Base-by-base conservation (phyloP, 1,140 invertebrate genomes). In the Cardiocondyla obscurior region DNA sequence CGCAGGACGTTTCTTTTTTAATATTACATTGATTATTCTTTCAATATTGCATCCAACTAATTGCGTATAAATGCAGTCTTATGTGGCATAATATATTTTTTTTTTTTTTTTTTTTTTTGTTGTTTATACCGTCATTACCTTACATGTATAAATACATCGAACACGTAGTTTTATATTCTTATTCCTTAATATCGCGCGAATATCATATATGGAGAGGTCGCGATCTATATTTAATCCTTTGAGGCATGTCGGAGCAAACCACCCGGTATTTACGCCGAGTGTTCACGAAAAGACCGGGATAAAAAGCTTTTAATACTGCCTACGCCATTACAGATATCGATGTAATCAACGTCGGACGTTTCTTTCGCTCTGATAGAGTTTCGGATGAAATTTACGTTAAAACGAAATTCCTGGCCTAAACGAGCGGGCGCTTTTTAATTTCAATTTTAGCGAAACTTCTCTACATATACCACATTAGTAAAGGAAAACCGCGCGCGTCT, bases 221-320 rank as follows among this genome's bases (percentile, higher is more conserved):
- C 16, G 25, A 8, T 60, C 53, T 74, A 74, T 74, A 60, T 74
- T 74, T 74, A 74, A 74, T n/a, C 70, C 55, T 74, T 74, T 74
- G 70, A 74, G 25, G 12, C 44, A 74, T 74, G 36, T 73, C 53
- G 70, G 30, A 74, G 70, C 70, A 22, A 74, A 74, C 42, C 25
- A 60, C 19, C 33, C 58, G 22, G 36, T 73, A 73, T 58, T 62
- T 36, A 49, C 70, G 69, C 3, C n/a, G 70, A 74, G 53, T 44
- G 33, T 74, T 74, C 53, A 44, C 70, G 70, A 74, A 60, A 60
- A 60, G 53, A 74, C 42, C 53, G 36, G 22, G 53, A 74, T 74
- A 33, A 74, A 74, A 74, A 74, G 25, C 53, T 74, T 58, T 25
- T 39, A 74, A 60, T 33, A 44, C 53, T 25, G 28, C 70, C 70